phyloP scores from a whole-genome alignment of 53 echinoderm and acorn worm species.

The Arbacia lixula region DNA sequence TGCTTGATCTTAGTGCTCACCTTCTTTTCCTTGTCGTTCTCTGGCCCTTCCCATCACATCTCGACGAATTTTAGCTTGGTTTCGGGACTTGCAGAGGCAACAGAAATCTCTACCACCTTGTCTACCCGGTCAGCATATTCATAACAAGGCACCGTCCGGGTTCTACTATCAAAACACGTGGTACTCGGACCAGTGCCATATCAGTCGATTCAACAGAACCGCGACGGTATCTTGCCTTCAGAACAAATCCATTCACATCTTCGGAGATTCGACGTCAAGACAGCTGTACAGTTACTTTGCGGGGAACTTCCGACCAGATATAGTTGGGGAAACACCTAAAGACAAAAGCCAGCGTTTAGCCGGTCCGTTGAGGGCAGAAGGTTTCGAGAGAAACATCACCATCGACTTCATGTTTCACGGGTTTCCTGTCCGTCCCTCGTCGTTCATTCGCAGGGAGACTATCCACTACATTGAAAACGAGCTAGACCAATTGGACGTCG shows the following conservation, averaged over 20 bases:
- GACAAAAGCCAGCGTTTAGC: neutral
- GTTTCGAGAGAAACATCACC: conserved; percentile 42
- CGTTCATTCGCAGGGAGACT: neutral
- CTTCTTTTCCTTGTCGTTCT: too few relatives aligned
- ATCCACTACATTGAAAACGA: conserved; percentile 54
- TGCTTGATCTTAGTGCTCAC: too few relatives aligned
- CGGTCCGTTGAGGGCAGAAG: conserved; percentile 43
- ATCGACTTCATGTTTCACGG: conserved; percentile 54
- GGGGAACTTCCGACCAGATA: neutral
- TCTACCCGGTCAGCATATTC: conserved; percentile 39
- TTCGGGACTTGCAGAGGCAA: neutral
- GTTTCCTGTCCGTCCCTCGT: conserved; percentile 1
- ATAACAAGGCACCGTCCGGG: conserved; percentile 49
- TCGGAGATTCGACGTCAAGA: conserved; percentile 63
- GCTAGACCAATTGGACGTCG: conserved; percentile 39
- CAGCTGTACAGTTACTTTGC: conserved; percentile 51
- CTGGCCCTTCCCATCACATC: too few relatives aligned
- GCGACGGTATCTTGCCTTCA: conserved; percentile 39
- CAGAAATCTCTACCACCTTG: conserved; percentile 15
- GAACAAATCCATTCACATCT: conserved; percentile 53
- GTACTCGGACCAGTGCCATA: conserved; percentile 61
- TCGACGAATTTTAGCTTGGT: neutral
- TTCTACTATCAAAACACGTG: conserved; percentile 63
- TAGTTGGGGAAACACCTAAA: neutral
- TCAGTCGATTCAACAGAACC: conserved; percentile 5